Conservation (phyloP, 2,113 vertebrate species). For the Oryzias woworae region DNA sequence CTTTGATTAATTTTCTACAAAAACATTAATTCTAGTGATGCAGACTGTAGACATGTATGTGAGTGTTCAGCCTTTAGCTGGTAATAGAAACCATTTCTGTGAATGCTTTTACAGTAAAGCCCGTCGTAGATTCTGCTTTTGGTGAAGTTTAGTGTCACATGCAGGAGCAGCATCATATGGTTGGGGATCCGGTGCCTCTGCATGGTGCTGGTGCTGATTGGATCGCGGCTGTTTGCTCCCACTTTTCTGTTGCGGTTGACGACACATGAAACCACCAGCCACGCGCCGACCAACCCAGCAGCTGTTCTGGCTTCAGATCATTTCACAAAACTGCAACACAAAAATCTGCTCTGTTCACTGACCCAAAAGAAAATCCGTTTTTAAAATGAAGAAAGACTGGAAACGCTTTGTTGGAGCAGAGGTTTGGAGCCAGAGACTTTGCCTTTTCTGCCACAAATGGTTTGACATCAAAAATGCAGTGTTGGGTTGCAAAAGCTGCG, state of each 20-base stretch:
- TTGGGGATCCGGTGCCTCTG: conserved; percentile 90
- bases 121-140: not conserved
- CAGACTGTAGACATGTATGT: not conserved
- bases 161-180: conserved; percentile 3
- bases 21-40: not conserved
- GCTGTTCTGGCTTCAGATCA: conserved; percentile 35
- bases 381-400: conserved; percentile 20
- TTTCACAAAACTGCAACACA: not conserved
- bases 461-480: conserved; percentile 57
- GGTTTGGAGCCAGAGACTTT: conserved; percentile 1
- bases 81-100: not conserved
- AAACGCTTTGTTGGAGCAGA: conserved; percentile 71
- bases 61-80: not conserved
- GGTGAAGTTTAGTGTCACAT: conserved; percentile 5
- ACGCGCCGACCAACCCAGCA: conserved; percentile 91
- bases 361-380: not conserved
- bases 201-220: conserved; percentile 94
- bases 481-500: conserved; percentile 89
- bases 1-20: no score
- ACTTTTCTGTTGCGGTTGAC: conserved; percentile 99
- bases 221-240: conserved; percentile 99
- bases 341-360: not conserved
- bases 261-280: conserved; percentile 99
- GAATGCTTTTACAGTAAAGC: no score
- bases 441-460: no score